Base-by-base conservation (phyloP, 37 sponge, comb jelly and placozoan species). In the Geodia barretti region DNA sequence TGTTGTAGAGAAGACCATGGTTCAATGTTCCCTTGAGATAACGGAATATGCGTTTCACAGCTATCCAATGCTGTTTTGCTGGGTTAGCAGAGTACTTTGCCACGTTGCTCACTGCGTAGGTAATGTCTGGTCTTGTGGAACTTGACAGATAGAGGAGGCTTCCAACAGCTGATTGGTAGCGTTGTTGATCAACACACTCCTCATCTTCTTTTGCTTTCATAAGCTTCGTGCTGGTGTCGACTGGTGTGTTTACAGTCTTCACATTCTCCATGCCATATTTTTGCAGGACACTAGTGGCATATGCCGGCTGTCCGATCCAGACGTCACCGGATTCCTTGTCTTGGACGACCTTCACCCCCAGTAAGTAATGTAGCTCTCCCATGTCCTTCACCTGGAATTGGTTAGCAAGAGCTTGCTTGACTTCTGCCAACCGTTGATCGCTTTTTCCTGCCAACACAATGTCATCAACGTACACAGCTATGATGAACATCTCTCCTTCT, bases 241-340 rank as follows among this genome's bases (percentile, higher is more conserved):
- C 84, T 68, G 77, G 84, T n/a, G 84, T 84, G 39, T 36, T 4
- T 29, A 40, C 71, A 68, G 67, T 21, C 29, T 86, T 86, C 2
- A 39, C 31, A n/a, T 76, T 60, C 33, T 86, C 71, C 80, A 86
- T 79, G 29, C 80, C 87, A 79, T 79, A 79, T 41, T 65, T 73
- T 68, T 73, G 64, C 38, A 86, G 68, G 47, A 86, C 39, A 39
- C 64, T 54, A 38, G 79, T 68, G 9, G 71, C 69, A 42, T 78
- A 85, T 7, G 86, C 65, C 24, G 79, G 75, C 47, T 86, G 80
- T 25, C 80, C 80, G 47, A 86, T 78, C 87, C 87, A 86, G 43
- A 85, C 65, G n/a, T n/a, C n/a, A n/a, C n/a, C n/a, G n/a, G n/a
- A n/a, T n/a, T n/a, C n/a, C n/a, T n/a, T n/a, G n/a, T n/a, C n/a